Evolutionary conservation across 2,888 invertebrate species (phyloP), one percentile per base, ranked within the genome.

Genomic region (Cephalotes varians): DNA sequence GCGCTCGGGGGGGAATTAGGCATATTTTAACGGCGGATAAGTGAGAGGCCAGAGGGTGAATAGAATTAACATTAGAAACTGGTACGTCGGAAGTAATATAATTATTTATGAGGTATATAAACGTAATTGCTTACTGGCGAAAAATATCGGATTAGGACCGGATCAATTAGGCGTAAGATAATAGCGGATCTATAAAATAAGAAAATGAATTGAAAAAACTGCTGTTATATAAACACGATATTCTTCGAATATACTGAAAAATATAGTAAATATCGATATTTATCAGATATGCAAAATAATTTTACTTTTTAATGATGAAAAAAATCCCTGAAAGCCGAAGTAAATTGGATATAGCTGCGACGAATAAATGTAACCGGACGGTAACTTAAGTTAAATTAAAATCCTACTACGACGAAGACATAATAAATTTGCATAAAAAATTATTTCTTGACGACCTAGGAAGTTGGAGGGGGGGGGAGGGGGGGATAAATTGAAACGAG

Each of bases 401-500:
- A 65, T 64, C n/a, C 37, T n/a, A 12, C 64, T 51, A 28, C 62
- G 64, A 64, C 64, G n/a, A 40, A 25, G 28, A 5, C 25, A 47
- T 37, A 51, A 37, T 37, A 44, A 65, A 49, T 25, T n/a, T 18
- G n/a, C 47, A 34, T 47, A 18, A 65, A 64, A 65, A 21, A 65
- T 9, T 65, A 37, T 51, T 64, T 7, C n/a, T 51, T 40, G 37
- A 65, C 5, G 51, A 65, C n/a, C 12, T 51, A n/a, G 9, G 15
- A 28, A 54, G 76, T 18, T 37, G 37, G 28, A 10, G 15, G 54
- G 10, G 40, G n/a, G n/a, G n/a, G n/a, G n/a, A n/a, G n/a, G n/a
- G n/a, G n/a, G n/a, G n/a, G n/a, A n/a, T 44, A 54, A 81, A 81
- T 76, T 54, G 62, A 76, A 65, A 64, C 44, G 76, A 58, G 77